Conservation (phyloP, 2,888 invertebrate species). For the Drosophila borborema region DNA sequence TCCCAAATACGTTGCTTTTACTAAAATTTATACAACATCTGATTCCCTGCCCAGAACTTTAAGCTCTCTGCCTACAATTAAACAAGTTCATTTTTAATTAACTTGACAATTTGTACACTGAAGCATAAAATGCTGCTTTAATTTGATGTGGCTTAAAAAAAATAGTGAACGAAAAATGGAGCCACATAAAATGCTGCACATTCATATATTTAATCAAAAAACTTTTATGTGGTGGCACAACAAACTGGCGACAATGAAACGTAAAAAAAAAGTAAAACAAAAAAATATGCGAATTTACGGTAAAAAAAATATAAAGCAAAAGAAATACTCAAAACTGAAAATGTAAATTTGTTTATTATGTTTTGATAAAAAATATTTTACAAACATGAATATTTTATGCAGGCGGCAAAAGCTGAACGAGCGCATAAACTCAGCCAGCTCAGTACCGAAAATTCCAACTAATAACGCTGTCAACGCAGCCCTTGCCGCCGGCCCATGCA, state of each 20-base stretch:
- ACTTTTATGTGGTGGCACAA: conserved; percentile 40
- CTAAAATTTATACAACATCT: background rate
- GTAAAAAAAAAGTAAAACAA: conserved; percentile 5
- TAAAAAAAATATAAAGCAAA: conserved; percentile 5
- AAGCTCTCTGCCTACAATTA: background rate
- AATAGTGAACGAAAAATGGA: conserved; percentile 27
- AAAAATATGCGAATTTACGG: conserved; percentile 14
- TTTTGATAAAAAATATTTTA: conserved; percentile 64
- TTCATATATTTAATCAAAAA: conserved; percentile 66
- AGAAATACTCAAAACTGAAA: conserved; percentile 30
- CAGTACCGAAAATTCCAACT: conserved; percentile 48
- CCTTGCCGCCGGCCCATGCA: conserved; percentile 59
- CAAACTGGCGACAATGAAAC: conserved; percentile 37
- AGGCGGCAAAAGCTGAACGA: conserved; percentile 36
- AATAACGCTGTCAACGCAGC: conserved; percentile 73
- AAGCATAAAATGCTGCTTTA: conserved; percentile 46
- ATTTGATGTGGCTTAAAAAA: conserved; percentile 39
- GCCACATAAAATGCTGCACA: conserved; percentile 26
- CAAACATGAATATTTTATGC: conserved; percentile 69
- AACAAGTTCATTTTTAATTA: conserved; percentile 17
- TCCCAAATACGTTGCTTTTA: background rate
- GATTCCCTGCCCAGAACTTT: background rate
- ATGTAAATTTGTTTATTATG: conserved; percentile 80
- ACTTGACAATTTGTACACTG: conserved; percentile 11
- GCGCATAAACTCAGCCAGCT: conserved; percentile 14